Conservation (phyloP, 2,888 invertebrate genomes). For the Amiota communis region DNA sequence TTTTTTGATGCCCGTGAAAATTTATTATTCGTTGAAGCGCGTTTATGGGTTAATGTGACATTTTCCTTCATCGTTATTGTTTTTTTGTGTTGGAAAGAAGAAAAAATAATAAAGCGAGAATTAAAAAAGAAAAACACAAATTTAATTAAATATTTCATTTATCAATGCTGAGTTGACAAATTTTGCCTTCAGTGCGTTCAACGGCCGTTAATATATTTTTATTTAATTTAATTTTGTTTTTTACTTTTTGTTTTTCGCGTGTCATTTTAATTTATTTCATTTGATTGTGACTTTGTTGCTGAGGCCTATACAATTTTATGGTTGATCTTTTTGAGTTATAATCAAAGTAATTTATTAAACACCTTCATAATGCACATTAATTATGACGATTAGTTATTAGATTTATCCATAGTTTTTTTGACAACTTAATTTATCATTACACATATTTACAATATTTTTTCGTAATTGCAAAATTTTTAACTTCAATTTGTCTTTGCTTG, state of each 20-base stretch:
- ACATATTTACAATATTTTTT: conserved; percentile 7
- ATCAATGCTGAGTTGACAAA: conserved; percentile 29
- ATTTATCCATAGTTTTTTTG: conserved; percentile 4
- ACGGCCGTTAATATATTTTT: neutral
- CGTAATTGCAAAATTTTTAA: neutral
- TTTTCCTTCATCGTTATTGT: conserved; percentile 13
- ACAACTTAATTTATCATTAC: too few species aligned
- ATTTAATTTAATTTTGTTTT: neutral
- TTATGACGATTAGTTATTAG: conserved; percentile 23
- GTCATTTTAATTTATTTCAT: conserved; percentile 26
- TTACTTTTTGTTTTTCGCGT: neutral
- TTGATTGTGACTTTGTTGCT: neutral
- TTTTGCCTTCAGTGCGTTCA: conserved; percentile 22
- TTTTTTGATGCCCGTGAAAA: neutral
- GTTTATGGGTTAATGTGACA: conserved; percentile 30
- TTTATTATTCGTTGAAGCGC: conserved; percentile 14
- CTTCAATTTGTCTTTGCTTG: conserved; percentile 13
- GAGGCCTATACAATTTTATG: neutral
- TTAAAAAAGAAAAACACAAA: neutral
- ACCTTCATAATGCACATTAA: conserved; percentile 19
- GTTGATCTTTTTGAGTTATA: neutral
- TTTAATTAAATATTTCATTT: conserved; percentile 21
- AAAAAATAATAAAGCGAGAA: too few species aligned
- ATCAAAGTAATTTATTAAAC: conserved; percentile 23
- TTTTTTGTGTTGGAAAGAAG: neutral